Conservation (phyloP, 2,113 vertebrate species). For the Hippocampus abdominalis region DNA sequence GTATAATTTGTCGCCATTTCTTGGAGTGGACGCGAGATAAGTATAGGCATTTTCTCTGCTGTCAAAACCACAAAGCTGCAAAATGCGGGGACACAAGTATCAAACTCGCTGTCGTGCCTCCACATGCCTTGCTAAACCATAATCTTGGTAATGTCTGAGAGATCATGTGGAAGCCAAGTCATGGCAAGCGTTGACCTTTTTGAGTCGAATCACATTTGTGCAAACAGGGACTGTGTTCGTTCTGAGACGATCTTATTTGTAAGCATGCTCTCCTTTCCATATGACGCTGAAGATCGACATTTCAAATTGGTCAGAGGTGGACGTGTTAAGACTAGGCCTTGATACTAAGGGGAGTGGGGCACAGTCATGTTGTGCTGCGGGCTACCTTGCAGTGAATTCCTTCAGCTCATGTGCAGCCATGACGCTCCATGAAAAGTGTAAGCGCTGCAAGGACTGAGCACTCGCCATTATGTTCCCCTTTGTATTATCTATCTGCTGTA, state of each 20-base stretch:
- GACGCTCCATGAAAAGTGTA: slow-evolving; percentile 60
- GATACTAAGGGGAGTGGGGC: slow-evolving; percentile 15
- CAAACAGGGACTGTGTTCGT: neutral
- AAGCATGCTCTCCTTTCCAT: neutral
- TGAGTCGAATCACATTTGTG: neutral
- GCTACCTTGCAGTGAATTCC: slow-evolving; percentile 68
- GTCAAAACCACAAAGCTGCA: slow-evolving; percentile 36
- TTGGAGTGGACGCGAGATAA: slow-evolving; percentile 7
- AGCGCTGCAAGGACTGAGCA: slow-evolving; percentile 42
- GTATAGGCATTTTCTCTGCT: slow-evolving; percentile 10
- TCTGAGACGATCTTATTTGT: neutral
- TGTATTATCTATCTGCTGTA: slow-evolving; percentile 26
- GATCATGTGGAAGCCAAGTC: slow-evolving; percentile 20
- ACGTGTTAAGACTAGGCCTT: slow-evolving; percentile 51
- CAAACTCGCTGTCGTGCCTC: slow-evolving; percentile 26
- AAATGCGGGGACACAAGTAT: slow-evolving; percentile 29
- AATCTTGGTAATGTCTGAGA: slow-evolving; percentile 37
- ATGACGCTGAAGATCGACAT: slow-evolving; percentile 21
- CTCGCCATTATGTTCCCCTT: slow-evolving; percentile 15
- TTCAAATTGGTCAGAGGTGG: slow-evolving; percentile 28
- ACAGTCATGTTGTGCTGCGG: slow-evolving; percentile 42
- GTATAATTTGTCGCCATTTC: slow-evolving; percentile 1
- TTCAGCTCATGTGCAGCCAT: slow-evolving; percentile 52
- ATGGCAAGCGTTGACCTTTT: neutral
- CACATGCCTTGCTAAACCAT: slow-evolving; percentile 50